Base-by-base conservation (phyloP, 2,113 vertebrate species). In the Ameiurus melas region DNA sequence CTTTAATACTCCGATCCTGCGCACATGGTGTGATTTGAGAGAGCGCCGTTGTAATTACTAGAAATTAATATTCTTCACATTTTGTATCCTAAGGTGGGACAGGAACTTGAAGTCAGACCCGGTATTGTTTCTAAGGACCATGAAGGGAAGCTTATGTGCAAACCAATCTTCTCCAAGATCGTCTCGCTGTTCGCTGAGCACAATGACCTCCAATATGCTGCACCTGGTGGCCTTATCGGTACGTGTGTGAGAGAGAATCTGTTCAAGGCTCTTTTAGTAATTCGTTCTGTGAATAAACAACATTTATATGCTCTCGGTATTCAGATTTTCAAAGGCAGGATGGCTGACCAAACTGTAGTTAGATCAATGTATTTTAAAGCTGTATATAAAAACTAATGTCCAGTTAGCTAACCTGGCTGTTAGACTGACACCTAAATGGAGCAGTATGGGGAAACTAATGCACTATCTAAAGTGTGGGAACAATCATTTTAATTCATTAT, bases 151-250 rank as follows among this genome's bases (percentile, higher is more conserved):
- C 97, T 99, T 78, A 99, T 99, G 98, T 99, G 98, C 94, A 99
- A 99, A 91, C 98, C 98, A 86, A 99, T 99, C 90, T 99, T 99
- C 93, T 99, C 98, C 91, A 99, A 99, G 96, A 99, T 99, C 58
- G 98, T 99, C 20, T 99, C 98, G 17, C 95, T 99, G 90, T 99
- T 99, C 84, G 98, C 98, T 0, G 98, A 99, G 86, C 97, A 99
- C 95, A 99, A 99, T 27, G 98, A 99, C 94, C 96, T 99, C 89
- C 98, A 99, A 75, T 99, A 98, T 86, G 98, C 98, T 85, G 98
- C 97, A 33, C 98, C 98, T 0, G 98, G 98, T 86, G 98, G 98
- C 91, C 98, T 99, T 68, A 99, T 99, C 86, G 98, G 98, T 99
- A 93, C 90, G 94, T 86, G 17, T 1, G 22, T n/a, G 39, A 33